These are phyloP conservation scores for Elephas maximus DNA, from an alignment of 2,113 vertebrate species.

Conservation along the genomic window DNA sequence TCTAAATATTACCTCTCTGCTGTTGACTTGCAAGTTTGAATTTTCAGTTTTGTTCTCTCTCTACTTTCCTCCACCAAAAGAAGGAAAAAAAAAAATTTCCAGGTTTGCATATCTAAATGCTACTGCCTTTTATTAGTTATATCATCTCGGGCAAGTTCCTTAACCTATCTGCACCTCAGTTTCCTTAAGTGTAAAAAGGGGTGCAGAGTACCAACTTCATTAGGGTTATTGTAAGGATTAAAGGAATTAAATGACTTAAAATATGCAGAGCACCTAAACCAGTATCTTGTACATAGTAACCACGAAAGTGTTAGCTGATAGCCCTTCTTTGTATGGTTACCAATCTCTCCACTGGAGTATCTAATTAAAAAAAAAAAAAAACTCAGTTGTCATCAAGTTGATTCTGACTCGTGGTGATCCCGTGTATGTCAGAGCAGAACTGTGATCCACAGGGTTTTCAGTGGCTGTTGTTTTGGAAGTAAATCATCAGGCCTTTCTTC, in stretches of 20 bases:
- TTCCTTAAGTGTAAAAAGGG: not conserved
- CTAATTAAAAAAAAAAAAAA: not conserved
- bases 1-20: not conserved
- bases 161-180: not conserved
- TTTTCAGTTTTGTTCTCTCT: not conserved
- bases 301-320: not conserved
- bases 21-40: not conserved
- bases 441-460: not conserved
- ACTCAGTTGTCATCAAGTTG: not conserved
- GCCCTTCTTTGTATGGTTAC: too few species aligned
- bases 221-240: not conserved
- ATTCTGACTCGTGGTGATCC: not conserved
- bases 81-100: too few species aligned
- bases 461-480: not conserved
- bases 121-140: not conserved
- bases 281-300: too few species aligned
- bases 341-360: not conserved
- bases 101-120: not conserved
- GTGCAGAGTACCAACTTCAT: not conserved
- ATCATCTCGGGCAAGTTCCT: not conserved
- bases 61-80: not conserved
- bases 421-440: too few species aligned
- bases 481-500: not conserved
- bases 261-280: not conserved
- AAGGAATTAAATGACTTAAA: not conserved